These are phyloP conservation scores for Tubulanus polymorphus DNA, from an alignment of 2,888 invertebrate species.

Conservation along the genomic window DNA sequence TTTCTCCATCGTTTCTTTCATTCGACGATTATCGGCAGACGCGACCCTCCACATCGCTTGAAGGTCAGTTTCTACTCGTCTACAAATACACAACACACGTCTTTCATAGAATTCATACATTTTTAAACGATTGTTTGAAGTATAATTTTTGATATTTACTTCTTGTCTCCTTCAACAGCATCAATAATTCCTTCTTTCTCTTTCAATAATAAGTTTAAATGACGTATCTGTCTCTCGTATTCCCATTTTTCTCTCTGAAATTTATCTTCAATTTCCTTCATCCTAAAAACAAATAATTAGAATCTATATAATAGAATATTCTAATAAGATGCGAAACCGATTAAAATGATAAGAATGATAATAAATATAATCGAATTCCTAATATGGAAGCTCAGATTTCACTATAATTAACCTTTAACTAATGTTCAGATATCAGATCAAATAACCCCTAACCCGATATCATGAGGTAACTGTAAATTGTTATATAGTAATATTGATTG, in stretches of 20 bases:
- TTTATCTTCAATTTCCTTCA: slow-evolving; percentile 46
- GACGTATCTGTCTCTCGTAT: slow-evolving; percentile 48
- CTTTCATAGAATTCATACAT: neutral
- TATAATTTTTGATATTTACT: slow-evolving; percentile 26
- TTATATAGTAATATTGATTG: too few species aligned
- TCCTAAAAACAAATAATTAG: too few species aligned
- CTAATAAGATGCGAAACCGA: too few species aligned
- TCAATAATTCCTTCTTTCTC: slow-evolving; percentile 43
- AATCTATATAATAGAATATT: too few species aligned
- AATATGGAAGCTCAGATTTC: too few species aligned
- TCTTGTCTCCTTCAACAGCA: slow-evolving; percentile 32
- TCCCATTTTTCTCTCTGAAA: slow-evolving; percentile 43
- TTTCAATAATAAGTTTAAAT: slow-evolving; percentile 37
- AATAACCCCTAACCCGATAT: too few species aligned
- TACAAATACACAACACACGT: slow-evolving; percentile 14
- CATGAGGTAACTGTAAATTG: too few species aligned
- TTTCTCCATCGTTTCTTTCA: slow-evolving; percentile 38
- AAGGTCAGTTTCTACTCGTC: slow-evolving; percentile 44
- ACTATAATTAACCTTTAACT: too few species aligned
- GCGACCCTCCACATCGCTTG: slow-evolving; percentile 51
- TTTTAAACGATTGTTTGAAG: neutral
- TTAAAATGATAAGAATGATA: too few species aligned
- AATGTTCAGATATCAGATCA: too few species aligned
- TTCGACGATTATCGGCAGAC: slow-evolving; percentile 41
- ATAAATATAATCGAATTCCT: too few species aligned